Evolutionary conservation across 2,888 invertebrate species (phyloP).

Genomic region (Bombyx huttoni): DNA sequence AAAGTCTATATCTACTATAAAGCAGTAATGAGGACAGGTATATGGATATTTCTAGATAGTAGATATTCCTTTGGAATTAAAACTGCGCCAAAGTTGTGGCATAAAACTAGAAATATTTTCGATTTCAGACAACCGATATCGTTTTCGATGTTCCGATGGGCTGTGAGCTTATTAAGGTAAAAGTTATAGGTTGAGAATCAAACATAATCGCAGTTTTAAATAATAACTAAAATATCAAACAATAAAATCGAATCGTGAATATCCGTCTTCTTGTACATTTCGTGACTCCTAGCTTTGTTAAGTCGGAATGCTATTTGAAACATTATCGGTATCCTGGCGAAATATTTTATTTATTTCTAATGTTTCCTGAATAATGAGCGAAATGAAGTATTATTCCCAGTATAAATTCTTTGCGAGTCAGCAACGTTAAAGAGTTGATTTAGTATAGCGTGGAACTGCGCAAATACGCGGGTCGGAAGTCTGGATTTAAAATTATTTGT

Average conservation of each 20-base stretch:
- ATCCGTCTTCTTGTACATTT: constrained; percentile 29
- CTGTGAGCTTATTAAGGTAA: too few species aligned
- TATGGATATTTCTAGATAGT: too few species aligned
- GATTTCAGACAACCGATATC: too few species aligned
- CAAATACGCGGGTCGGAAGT: neutral
- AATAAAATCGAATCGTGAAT: constrained; percentile 1
- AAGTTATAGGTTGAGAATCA: too few species aligned
- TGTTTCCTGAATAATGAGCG: constrained; percentile 33
- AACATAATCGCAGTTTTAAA: too few species aligned
- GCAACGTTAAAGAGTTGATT: constrained; percentile 2
- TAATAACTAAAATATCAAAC: neutral
- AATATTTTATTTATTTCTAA: constrained; percentile 46
- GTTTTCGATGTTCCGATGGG: too few species aligned
- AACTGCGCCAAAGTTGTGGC: too few species aligned
- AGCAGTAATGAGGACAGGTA: too few species aligned
- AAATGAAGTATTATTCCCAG: constrained; percentile 19
- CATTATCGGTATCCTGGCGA: constrained; percentile 57
- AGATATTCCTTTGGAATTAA: too few species aligned
- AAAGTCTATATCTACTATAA: too few species aligned
- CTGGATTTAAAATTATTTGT: neutral
- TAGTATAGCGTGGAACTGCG: neutral
- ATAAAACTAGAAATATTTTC: too few species aligned
- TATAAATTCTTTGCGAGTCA: constrained; percentile 7
- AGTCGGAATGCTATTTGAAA: constrained; percentile 52
- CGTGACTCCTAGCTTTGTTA: constrained; percentile 59